Evolutionary conservation across 53 echinoderm and acorn worm species (phyloP), one percentile per base, ranked within the genome.

Genomic region (Mesocentrotus franciscanus): DNA sequence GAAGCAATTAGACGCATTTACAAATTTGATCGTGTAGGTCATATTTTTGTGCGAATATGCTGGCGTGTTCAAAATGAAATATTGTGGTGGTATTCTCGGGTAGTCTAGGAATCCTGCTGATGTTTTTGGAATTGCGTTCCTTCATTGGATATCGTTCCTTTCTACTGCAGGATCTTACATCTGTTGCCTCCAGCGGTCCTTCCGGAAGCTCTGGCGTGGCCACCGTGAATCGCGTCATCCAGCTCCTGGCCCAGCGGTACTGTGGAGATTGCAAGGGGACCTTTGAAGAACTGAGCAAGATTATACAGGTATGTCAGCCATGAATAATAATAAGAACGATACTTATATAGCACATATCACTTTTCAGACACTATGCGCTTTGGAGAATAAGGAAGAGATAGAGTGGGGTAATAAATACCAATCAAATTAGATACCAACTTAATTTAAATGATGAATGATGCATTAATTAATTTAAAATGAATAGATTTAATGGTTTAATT

Each of bases 281-380:
- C 26, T 99, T 99, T 96, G 99, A 99, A 42, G 99, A 99, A 85
- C 97, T 99, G 60, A 99, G 99, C 96, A 99, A 99, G 75, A 98
- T 99, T 91, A 99, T 99, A 49, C 98, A 98, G 98, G 98, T 98
- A 87, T 16, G 34, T 11, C 33, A 5, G 8, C 42, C 39, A 20
- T 91, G 89, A 33, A 33, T 32, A 9, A 72, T n/a, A 22, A 17
- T 72, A 26, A 17, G 7, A 22, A 72, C 1, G 3, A 72, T 15
- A 72, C 60, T 60, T 60, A 14, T 60, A 13, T 16, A 60, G 13
- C 60, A 60, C 10, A 60, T 13, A 60, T 39, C 39, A 39, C 49
- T 49, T 49, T 49, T 49, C 49, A 49, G 49, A 49, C 49, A 4
- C 49, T 5, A 49, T 49, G 49, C 6, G 49, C 49, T 49, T 49